phyloP scores from a whole-genome alignment of 2,888 invertebrate species.

The Teinopalpus imperialis region DNA sequence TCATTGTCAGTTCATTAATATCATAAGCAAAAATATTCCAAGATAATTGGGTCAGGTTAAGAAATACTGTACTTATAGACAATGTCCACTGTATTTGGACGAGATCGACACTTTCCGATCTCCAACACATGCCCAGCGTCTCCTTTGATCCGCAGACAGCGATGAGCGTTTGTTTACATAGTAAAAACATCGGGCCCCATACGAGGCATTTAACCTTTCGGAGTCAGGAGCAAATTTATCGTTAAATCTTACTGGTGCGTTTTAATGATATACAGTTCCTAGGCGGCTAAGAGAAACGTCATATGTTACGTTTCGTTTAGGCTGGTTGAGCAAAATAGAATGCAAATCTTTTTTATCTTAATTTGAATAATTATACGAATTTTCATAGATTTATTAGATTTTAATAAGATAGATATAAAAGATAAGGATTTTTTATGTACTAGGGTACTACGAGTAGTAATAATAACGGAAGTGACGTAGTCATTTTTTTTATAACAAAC shows the following conservation, averaged over 20 bases:
- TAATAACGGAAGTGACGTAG: no score
- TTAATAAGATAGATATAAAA: no score
- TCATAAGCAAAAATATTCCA: no score
- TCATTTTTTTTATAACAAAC: no score
- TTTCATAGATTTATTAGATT: no score
- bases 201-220: slow-evolving; percentile 12
- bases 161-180: slow-evolving; percentile 32
- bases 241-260: not conserved
- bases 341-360: no score
- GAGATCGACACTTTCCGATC: slow-evolving; percentile 9
- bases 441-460: no score
- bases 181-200: slow-evolving; percentile 29
- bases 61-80: slow-evolving; percentile 4
- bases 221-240: slow-evolving; percentile 14
- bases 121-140: slow-evolving; percentile 27
- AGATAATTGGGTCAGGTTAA: no score
- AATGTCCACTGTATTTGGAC: not conserved
- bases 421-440: no score
- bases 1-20: no score
- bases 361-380: no score
- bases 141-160: slow-evolving; percentile 33
- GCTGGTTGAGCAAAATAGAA: no score
- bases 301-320: not conserved
- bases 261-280: slow-evolving; percentile 5
- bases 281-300: not conserved